Base-by-base conservation (phyloP, 64 coral and sea anemone species). In the Montipora cactus region DNA sequence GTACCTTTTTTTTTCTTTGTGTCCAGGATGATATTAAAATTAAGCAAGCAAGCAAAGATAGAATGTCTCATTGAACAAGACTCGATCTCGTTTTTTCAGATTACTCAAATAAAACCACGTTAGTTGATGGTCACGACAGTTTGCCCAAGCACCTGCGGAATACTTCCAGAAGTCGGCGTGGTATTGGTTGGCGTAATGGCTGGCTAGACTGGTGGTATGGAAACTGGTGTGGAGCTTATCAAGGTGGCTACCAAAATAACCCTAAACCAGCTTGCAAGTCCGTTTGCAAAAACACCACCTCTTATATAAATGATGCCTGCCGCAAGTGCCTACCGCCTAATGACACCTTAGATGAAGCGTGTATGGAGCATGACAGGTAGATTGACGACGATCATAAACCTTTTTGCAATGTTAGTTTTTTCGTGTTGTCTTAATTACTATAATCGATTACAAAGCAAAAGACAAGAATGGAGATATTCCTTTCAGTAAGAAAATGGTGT, bases 321-420 rank as follows among this genome's bases (percentile, higher is more conserved):
- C 69, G 69, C 8, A 22, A 8, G 3, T 88, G 85, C 70, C 85
- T 88, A 6, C 85, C 85, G 37, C 85, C 85, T 5, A 73, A 75
- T 10, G 85, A 88, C 13, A 64, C 45, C 19, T 75, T 88, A 23
- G 85, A 88, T 51, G 69, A 51, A 88, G 85, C 69, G 11, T 88
- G 85, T 5, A 88, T 88, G 85, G 85, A 88, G 44, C 85, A 88
- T 76, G 85, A 88, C 69, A 88, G 85, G 85, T 88, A 75, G 15
- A 18, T 19, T 71, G 16, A 16, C 11, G 3, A 18, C 2, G 28
- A 15, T 14, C 28, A 9, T 13, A 37, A 47, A 5, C 25, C 9
- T 46, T 5, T 21, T 25, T 79, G 19, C 1, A 6, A 25, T 45
- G 15, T 79, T 50, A 46, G 76, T 28, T 55, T 83, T 16, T 11